phyloP scores from a whole-genome alignment of 2,113 vertebrate genomes.

The Serranochromis macrocephalus region DNA sequence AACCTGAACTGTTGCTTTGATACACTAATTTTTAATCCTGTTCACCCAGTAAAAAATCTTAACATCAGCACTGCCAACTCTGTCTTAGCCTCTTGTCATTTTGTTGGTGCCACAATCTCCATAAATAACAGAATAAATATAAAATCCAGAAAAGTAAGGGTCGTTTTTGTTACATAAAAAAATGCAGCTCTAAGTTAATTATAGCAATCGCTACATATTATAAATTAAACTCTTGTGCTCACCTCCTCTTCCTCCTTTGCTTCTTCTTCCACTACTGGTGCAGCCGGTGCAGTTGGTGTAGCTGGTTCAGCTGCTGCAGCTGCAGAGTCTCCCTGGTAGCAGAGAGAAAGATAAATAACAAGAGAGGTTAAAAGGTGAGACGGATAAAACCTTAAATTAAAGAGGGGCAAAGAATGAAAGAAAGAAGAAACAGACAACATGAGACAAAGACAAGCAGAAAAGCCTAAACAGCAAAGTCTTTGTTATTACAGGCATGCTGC shows the following conservation, averaged over 20 bases:
- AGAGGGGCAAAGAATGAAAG: neutral
- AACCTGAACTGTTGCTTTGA: neutral
- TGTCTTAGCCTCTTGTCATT: neutral
- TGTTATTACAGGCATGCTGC: neutral
- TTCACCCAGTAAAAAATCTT: neutral
- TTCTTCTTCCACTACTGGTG: slow-evolving; percentile 12
- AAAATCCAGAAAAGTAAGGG: neutral
- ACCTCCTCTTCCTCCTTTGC: slow-evolving; percentile 37
- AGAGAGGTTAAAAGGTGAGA: neutral
- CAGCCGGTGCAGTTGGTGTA: slow-evolving; percentile 3
- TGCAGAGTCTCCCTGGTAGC: slow-evolving; percentile 49
- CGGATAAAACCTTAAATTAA: neutral
- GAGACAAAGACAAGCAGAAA: slow-evolving; percentile 3
- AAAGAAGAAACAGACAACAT: slow-evolving; percentile 11
- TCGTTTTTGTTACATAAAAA: neutral
- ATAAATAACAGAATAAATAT: neutral
- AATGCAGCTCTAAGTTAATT: neutral
- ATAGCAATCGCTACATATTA: neutral
- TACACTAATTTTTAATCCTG: neutral
- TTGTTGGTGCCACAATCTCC: neutral
- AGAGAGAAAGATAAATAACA: neutral
- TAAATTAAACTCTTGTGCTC: neutral
- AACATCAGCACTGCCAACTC: neutral
- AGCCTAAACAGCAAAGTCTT: neutral
- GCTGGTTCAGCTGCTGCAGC: slow-evolving; percentile 1